Percentiles rank a stretch among this genome's conserved stretches.
phyloP scores from a whole-genome alignment of 2,113 vertebrate species.

The Patagioenas fasciata region DNA sequence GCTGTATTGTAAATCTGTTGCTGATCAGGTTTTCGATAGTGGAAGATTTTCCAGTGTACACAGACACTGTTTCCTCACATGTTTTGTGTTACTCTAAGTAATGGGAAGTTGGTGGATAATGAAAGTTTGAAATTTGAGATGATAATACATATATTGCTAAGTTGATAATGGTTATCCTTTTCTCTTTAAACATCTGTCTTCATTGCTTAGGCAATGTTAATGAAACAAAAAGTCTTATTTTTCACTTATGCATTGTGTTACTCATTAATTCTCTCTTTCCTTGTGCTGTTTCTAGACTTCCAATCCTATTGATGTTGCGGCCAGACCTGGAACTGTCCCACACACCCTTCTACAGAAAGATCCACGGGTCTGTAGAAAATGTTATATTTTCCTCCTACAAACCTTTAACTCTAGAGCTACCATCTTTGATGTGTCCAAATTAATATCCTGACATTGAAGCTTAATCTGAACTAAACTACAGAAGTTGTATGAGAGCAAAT shows the following conservation, averaged over 20 bases:
- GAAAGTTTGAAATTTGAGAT: not conserved
- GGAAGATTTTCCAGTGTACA: not conserved
- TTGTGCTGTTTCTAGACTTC: conserved; percentile 83
- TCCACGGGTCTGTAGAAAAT: conserved; percentile 85
- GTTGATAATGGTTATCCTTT: not conserved
- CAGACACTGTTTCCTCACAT: not conserved
- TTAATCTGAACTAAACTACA: not conserved
- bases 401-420: not conserved
- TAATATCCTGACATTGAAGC: not conserved
- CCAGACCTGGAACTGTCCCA: conserved; percentile 90
- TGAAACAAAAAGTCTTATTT: not conserved
- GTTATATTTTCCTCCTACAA: not conserved
- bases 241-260: not conserved
- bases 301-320: conserved; percentile 93
- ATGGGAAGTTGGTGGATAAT: not conserved
- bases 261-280: conserved; percentile 4
- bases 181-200: not conserved
- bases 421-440: not conserved
- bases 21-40: not conserved
- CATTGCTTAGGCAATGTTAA: not conserved
- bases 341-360: conserved; percentile 97
- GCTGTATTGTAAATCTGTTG: not conserved
- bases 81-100: not conserved
- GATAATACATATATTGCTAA: not conserved
- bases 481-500: not conserved